Base-by-base conservation (phyloP, 2,888 invertebrate species). In the Eristalis tenax region DNA sequence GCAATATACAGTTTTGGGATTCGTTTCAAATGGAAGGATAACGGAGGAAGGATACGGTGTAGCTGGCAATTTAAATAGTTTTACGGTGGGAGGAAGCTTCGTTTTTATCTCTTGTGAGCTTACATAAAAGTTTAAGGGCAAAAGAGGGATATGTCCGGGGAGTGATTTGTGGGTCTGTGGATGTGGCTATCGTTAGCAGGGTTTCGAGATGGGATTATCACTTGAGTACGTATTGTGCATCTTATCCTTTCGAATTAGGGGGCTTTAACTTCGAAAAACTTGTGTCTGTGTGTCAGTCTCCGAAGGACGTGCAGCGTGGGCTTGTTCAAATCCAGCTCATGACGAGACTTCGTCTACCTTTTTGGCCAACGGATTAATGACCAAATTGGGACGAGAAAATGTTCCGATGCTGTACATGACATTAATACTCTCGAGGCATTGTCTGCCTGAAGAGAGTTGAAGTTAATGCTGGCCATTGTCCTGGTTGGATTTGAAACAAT, bases 21-120 rank as follows among this genome's bases (percentile, higher is more conserved):
- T 56, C 50, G 74, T 75, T 63, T 71, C 50, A 32, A 32, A 32
- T 32, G 32, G 32, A 32, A 8, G 32, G 32, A 32, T 32, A 32
- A 32, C 4, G 38, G 78, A 65, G 22, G n/a, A 74, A 59, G 61
- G 38, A 71, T 50, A 43, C 28, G 61, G 61, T 50, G 23, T 35
- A 40, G 40, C 28, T 50, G 18, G 40, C 28, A 71, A 71, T 71
- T 78, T 65, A 50, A 65, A 59, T 38, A 65, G 69, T 50, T 57
- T 57, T 69, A 23, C 68, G 18, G 26, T 8, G 50, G 11, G 32
- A n/a, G 40, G 40, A 65, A 65, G 56, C 22, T 70, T 69, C 6
- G 18, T 50, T 50, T 50, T 50, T 50, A 50, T 50, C 50, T 50
- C 8, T 28, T 50, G 15, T 40, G 57, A 57, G 40, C 56, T 22